Evolutionary conservation across 2,888 invertebrate genomes (phyloP).

Genomic region (Sicus ferrugineus): DNA sequence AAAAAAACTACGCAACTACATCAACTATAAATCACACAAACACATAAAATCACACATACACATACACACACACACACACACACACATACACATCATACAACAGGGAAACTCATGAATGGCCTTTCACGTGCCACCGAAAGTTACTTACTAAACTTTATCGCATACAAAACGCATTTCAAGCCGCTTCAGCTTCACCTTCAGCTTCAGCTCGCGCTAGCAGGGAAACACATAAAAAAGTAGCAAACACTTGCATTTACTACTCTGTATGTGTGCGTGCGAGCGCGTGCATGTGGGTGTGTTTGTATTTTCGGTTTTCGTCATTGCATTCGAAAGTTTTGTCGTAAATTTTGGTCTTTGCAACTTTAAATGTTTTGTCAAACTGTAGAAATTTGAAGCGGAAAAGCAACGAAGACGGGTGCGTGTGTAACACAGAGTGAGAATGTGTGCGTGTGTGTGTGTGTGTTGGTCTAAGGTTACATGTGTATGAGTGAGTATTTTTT

Average conservation of each 20-base stretch:
- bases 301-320: neutral
- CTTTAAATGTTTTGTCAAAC: slow-evolving; percentile 26
- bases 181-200: neutral
- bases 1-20: neutral
- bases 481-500: neutral
- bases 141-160: slow-evolving; percentile 14
- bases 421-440: too few relatives aligned
- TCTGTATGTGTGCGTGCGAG: neutral
- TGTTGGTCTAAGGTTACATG: neutral
- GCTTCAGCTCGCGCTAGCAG: neutral
- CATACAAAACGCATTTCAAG: slow-evolving; percentile 20
- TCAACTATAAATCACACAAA: neutral
- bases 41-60: neutral
- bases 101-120: neutral
- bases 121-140: neutral
- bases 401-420: slow-evolving; percentile 1
- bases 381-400: slow-evolving; percentile 13
- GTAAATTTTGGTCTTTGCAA: slow-evolving; percentile 24
- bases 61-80: neutral
- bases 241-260: neutral
- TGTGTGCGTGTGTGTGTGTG: neutral
- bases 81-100: neutral
- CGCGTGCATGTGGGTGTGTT: neutral
- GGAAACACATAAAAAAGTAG: neutral
- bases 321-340: slow-evolving; percentile 27